These are phyloP conservation scores for Gopherus evgoodei DNA, from an alignment of 2,113 vertebrate species.

Conservation along the genomic window DNA sequence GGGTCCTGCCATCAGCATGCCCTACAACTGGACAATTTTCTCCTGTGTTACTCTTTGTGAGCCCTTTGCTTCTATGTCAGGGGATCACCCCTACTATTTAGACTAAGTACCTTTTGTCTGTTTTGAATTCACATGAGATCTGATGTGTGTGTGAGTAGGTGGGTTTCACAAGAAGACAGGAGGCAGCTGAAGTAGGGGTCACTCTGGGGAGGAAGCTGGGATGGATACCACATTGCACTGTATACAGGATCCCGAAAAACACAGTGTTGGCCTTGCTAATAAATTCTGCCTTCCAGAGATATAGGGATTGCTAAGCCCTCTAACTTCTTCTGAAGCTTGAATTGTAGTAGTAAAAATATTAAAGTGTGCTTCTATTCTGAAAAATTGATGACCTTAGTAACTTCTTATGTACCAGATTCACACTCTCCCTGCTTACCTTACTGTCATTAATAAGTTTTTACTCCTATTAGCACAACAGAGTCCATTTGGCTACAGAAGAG, in stretches of 20 bases:
- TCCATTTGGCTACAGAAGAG: background rate
- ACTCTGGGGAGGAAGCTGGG: background rate
- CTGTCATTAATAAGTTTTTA: background rate
- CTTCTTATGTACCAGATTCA: background rate
- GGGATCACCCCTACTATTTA: background rate
- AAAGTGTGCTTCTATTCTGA: background rate
- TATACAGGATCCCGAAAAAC: background rate
- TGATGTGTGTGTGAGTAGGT: background rate
- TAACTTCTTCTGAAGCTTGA: background rate
- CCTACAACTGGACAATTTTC: background rate
- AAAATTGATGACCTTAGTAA: background rate
- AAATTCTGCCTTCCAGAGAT: background rate
- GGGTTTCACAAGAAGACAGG: slow-evolving; percentile 17
- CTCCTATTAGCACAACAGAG: background rate
- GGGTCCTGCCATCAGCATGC: background rate
- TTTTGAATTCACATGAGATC: slow-evolving; percentile 21
- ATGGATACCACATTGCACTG: background rate
- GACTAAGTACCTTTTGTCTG: background rate
- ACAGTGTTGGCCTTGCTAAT: background rate
- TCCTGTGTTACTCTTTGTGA: background rate
- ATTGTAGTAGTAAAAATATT: background rate
- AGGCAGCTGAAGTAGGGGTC: background rate
- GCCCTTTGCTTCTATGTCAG: background rate
- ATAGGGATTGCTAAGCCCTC: background rate
- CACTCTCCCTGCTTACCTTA: background rate